Evolutionary conservation across 2,113 vertebrate species (phyloP).

Genomic region (Microcebus tavaratra): DNA sequence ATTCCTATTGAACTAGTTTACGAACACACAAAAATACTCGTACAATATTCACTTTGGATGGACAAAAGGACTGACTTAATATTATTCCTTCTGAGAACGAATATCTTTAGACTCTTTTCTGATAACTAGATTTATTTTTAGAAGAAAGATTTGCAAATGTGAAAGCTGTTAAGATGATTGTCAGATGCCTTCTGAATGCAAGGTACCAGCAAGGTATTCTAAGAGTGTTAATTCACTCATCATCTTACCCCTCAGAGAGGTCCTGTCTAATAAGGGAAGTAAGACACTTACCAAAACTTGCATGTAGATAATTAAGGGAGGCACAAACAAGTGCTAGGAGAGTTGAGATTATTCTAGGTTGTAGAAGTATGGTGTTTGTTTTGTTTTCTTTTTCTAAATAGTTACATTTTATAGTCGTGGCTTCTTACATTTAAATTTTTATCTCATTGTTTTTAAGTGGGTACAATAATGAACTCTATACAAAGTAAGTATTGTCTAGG

Average conservation of each 20-base stretch:
- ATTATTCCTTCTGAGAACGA: neutral
- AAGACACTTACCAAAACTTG: neutral
- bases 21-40: neutral
- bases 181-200: neutral
- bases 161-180: neutral
- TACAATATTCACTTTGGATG: neutral
- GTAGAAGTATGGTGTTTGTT: neutral
- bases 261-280: neutral
- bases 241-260: neutral
- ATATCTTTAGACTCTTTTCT: neutral
- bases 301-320: neutral
- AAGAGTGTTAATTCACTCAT: neutral
- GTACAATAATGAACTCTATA: neutral
- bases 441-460: slow-evolving; percentile 37
- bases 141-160: slow-evolving; percentile 22
- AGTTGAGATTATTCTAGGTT: neutral
- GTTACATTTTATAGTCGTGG: neutral
- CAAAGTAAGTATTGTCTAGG: neutral
- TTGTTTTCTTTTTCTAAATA: neutral
- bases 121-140: neutral
- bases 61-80: neutral
- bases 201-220: neutral
- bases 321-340: neutral
- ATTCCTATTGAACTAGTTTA: neutral
- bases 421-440: slow-evolving; percentile 30